Base-by-base conservation (phyloP, 2,113 vertebrate genomes). In the Dipodomys merriami region DNA sequence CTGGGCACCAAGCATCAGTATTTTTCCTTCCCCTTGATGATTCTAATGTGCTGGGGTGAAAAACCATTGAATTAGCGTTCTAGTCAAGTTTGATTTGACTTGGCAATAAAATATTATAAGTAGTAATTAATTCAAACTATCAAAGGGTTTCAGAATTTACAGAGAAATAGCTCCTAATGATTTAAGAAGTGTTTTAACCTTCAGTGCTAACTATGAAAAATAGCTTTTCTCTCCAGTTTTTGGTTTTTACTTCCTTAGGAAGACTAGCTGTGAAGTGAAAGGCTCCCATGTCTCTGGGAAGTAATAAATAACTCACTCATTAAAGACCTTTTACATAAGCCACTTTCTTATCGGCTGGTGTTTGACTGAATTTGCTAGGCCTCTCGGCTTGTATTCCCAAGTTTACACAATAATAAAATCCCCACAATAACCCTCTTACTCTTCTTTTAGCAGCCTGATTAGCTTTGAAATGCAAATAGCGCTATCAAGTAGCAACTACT, bases 401-500 rank as follows among this genome's bases (percentile, higher is more conserved):
- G 83, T 96, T 95, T 93, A 92, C 92, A 96, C 92, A 95, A 95
- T 89, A 96, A 96, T 84, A 87, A 96, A 96, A 96, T 67, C 83
- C 84, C 78, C 86, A 93, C 95, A 95, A 90, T 92, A 88, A 96
- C 94, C 69, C 64, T 95, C 81, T 94, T 87, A 94, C 91, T 91
- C 83, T 85, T 92, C 81, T 91, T 91, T 94, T 91, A 92, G 80
- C 73, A 93, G 86, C 57, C 93, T 93, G 94, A 94, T 91, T 93
- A 94, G 85, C 93, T 96, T 85, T 95, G 96, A 97, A 96, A 96
- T 90, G 93, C 90, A 96, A 96, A 96, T 93, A 92, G 84, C 79
- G 81, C 20, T 96, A 96, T 95, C 93, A 95, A 90, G 84, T 95
- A 79, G 49, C 96, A 74, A 65, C 29, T 29, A 9, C 44, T 67